Evolutionary conservation across 1,140 invertebrate species (phyloP), one percentile per base, ranked within the genome.

Genomic region (Stratiolaelaps scimitus): DNA sequence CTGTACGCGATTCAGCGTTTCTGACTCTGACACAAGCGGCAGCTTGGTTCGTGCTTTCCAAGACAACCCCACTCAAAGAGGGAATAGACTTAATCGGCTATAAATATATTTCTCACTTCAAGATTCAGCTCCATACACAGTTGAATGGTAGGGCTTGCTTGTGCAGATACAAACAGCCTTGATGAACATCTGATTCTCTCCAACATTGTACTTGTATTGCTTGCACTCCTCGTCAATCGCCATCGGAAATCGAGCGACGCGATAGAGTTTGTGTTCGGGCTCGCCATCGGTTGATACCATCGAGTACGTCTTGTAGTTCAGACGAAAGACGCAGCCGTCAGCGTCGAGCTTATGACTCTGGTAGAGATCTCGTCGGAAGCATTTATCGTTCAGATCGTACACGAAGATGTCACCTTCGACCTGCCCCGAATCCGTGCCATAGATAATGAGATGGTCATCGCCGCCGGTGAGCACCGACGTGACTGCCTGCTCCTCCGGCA

Each of bases 301-400:
- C 53, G 53, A 60, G 23, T 60, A 60, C 34, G 26, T 2, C 26
- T 60, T 60, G 26, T 26, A 29, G 53, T 60, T 60, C 17, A 60
- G 15, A 5, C 53, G 53, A 34, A 60, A 60, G 13, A 26, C 4
- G 53, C 20, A 29, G 13, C 1, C 53, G 4, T 60, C 53, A 15
- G 53, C 53, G 2, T 60, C 34, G 15, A 60, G 34, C 53, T 10
- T 20, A 26, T 60, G 53, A 0, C 26, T 15, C 53, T 29, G 23
- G 34, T 60, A 60, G 10, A 60, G 53, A 23, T 60, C 23, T 23
- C 34, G 53, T 2, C 34, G 15, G 53, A 60, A 60, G 6, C 15
- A 15, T 26, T 60, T 60, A 15, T 26, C n/a, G 2, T 26, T 26
- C 1, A 60, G 15, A 34, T 23, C 53, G 53, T 60, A 60, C 1